Evolutionary conservation across 2,797 vertebrate genomes (phyloP).

Genomic region (Ctenochaetus hawaiiensis): DNA sequence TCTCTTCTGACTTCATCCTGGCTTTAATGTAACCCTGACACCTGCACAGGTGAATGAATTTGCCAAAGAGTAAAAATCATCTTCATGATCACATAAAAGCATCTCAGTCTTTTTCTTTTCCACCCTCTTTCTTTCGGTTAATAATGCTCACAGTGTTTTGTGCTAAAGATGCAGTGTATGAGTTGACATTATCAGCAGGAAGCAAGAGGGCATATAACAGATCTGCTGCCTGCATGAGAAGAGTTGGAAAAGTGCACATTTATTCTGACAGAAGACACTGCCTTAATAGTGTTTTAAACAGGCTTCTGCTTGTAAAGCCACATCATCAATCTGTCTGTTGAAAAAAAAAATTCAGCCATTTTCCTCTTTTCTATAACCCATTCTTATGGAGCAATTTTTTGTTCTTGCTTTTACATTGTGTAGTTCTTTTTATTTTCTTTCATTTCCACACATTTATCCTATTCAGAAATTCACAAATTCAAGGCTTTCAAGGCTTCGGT

Average conservation of each 20-base stretch:
- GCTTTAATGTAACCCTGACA: slow-evolving; percentile 99
- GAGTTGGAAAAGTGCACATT: slow-evolving; percentile 16
- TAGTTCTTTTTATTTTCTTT: slow-evolving; percentile 24
- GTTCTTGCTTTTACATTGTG: slow-evolving; percentile 19
- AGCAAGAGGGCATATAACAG: not conserved
- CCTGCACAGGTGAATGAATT: slow-evolving; percentile 77
- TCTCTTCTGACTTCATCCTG: slow-evolving; percentile 98
- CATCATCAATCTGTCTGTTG: slow-evolving; percentile 18
- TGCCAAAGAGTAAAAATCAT: slow-evolving; percentile 25
- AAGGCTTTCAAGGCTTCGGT: slow-evolving; percentile 45
- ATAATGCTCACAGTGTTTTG: slow-evolving; percentile 7
- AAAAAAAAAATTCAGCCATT: slow-evolving; percentile 18
- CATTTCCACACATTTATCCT: slow-evolving; percentile 29
- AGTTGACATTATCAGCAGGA: slow-evolving; percentile 2
- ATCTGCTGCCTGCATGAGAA: slow-evolving; percentile 18
- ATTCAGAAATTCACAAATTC: slow-evolving; percentile 29
- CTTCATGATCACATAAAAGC: slow-evolving; percentile 4
- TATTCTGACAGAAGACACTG: slow-evolving; percentile 13
- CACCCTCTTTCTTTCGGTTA: not conserved
- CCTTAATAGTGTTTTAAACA: slow-evolving; percentile 12
- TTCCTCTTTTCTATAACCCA: slow-evolving; percentile 28
- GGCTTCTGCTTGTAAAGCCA: not conserved
- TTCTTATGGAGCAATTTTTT: slow-evolving; percentile 38
- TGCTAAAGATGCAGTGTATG: slow-evolving; percentile 1
- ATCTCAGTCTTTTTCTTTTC: not conserved